Percentiles rank a stretch among this genome's conserved stretches.
Conservation (phyloP, 2,888 invertebrate species). For the Tillus elongatus region DNA sequence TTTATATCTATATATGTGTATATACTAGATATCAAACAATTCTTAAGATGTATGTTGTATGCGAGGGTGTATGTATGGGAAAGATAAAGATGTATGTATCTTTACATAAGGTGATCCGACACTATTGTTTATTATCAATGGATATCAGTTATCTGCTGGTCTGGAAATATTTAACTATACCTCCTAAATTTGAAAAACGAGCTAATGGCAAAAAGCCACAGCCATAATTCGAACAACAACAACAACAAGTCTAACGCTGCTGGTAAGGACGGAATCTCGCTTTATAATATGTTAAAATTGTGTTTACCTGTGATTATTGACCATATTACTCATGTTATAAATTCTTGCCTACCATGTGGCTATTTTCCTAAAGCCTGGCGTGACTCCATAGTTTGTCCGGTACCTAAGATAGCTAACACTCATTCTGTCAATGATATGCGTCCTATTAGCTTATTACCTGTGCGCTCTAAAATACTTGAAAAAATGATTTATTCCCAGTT, state of each 20-base stretch:
- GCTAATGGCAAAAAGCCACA: too few relatives aligned
- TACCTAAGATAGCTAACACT: conserved; percentile 1
- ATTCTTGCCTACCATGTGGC: background rate
- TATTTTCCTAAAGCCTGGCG: background rate
- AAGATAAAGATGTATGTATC: too few relatives aligned
- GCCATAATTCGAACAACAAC: too few relatives aligned
- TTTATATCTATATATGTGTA: too few relatives aligned
- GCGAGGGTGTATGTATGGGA: too few relatives aligned
- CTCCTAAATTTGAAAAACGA: too few relatives aligned
- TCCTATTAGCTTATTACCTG: background rate
- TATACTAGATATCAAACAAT: too few relatives aligned
- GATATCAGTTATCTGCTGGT: too few relatives aligned
- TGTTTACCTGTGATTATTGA: background rate
- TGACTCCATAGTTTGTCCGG: background rate
- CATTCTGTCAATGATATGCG: background rate
- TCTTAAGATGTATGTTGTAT: too few relatives aligned
- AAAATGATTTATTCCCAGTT: background rate
- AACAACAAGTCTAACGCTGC: conserved; percentile 3
- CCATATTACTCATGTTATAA: background rate
- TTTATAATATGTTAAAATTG: background rate
- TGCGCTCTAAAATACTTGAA: background rate
- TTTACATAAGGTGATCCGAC: too few relatives aligned
- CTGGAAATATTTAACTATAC: too few relatives aligned
- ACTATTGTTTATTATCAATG: too few relatives aligned
- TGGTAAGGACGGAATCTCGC: background rate